A percentile compares a stretch with the other conserved stretches of the same genome.
phyloP scores from a whole-genome alignment of 1,140 invertebrate genomes.

The Rhyzopertha dominica region DNA sequence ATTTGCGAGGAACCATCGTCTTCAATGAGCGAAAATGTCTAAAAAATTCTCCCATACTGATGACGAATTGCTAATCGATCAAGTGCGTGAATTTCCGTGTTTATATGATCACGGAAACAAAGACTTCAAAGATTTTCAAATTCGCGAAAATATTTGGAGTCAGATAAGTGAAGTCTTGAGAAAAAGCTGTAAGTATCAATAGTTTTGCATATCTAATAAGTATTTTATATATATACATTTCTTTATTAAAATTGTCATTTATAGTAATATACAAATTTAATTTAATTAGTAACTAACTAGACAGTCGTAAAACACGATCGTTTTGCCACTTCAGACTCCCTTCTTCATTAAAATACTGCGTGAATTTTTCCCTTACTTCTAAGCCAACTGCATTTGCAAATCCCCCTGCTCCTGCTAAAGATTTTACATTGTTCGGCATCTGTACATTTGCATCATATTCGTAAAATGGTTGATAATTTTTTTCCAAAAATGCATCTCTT shows the following conservation, averaged over 20 bases:
- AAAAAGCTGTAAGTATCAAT: no score
- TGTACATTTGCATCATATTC: no score
- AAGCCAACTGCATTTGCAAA: slow-evolving; percentile 4
- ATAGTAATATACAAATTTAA: no score
- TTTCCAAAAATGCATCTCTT: slow-evolving; percentile 15
- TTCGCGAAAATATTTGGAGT: slow-evolving; percentile 7
- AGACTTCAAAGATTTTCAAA: slow-evolving; percentile 9
- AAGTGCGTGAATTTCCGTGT: slow-evolving; percentile 9
- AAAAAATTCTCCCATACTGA: no score
- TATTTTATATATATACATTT: no score
- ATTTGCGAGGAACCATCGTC: no score
- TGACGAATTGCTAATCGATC: slow-evolving; percentile 3
- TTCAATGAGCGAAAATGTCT: no score
- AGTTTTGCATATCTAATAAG: no score
- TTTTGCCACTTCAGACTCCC: background rate
- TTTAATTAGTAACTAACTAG: background rate
- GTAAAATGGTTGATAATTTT: slow-evolving; percentile 8
- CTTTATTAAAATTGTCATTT: no score
- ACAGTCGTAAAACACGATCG: background rate
- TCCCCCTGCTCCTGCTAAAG: slow-evolving; percentile 1
- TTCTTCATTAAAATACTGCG: slow-evolving; percentile 4
- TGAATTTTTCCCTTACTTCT: background rate
- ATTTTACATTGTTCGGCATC: background rate
- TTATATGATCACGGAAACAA: slow-evolving; percentile 7
- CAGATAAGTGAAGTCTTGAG: no score